phyloP scores from a whole-genome alignment of 2,797 vertebrate genomes.

The Molossus molossus region DNA sequence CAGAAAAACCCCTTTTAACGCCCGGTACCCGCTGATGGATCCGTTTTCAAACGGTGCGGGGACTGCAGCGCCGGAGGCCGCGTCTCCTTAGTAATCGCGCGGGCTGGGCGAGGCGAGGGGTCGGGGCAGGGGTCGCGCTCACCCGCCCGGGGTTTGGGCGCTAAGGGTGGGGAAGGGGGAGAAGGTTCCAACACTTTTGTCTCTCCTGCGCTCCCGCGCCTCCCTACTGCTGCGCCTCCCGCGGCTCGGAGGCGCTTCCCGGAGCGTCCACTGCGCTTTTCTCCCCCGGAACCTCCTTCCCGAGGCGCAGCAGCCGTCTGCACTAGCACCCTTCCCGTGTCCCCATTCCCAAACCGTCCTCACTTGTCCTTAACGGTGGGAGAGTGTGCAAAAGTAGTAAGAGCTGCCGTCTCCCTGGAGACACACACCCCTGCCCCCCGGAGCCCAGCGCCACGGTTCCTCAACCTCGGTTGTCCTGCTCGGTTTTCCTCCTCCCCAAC shows the following conservation, averaged over 20 bases:
- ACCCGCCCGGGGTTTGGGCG: slow-evolving; percentile 72
- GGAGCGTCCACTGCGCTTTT: fast-evolving
- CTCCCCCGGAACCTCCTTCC: not conserved
- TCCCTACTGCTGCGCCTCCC: not conserved
- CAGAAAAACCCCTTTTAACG: slow-evolving; percentile 89
- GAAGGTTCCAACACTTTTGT: slow-evolving; percentile 60
- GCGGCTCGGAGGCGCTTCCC: not conserved
- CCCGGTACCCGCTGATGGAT: slow-evolving; percentile 91
- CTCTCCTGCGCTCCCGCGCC: not conserved
- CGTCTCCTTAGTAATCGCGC: slow-evolving; percentile 91
- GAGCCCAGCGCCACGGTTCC: not conserved
- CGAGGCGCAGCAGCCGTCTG: not conserved
- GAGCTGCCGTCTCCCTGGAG: not conserved
- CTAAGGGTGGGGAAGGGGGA: not conserved
- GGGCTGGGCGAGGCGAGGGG: slow-evolving; percentile 83
- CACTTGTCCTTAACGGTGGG: not conserved
- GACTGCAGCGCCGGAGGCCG: slow-evolving; percentile 85
- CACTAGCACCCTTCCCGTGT: fast-evolving
- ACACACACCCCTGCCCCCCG: not conserved
- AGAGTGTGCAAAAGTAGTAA: not conserved
- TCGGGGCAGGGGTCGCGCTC: slow-evolving; percentile 82
- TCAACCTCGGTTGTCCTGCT: not conserved
- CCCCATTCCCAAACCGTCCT: not conserved
- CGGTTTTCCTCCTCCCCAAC: not conserved
- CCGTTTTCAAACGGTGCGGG: slow-evolving; percentile 91